A percentile compares a stretch with the other conserved stretches of the same genome.
These are phyloP conservation scores for Epizoanthus ramosus DNA, from an alignment of 92 coral and sea anemone species.

Conservation along the genomic window DNA sequence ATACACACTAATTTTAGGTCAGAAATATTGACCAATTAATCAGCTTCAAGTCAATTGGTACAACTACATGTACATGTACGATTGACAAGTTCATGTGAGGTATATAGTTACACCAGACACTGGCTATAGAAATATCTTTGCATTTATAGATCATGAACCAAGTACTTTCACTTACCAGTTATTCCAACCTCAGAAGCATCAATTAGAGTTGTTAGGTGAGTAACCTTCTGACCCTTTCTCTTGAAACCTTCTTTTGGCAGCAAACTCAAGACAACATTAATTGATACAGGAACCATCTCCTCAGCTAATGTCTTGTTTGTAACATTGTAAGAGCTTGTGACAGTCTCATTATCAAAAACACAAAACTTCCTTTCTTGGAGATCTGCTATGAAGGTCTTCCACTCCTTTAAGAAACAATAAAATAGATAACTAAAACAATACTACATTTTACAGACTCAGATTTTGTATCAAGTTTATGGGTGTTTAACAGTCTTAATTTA, in stretches of 20 bases:
- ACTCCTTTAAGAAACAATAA: conserved; percentile 19
- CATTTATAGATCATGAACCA: not conserved
- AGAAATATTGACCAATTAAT: too few species aligned
- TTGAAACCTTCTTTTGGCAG: not conserved
- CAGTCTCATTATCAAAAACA: conserved; percentile 27
- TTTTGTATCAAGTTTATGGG: too few species aligned
- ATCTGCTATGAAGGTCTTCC: conserved; percentile 8
- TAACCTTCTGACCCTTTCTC: not conserved
- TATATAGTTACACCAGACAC: too few species aligned
- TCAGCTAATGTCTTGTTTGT: not conserved
- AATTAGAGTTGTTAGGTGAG: conserved; percentile 26
- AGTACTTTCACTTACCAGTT: conserved; percentile 6
- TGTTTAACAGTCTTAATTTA: too few species aligned
- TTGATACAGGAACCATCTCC: conserved; percentile 14
- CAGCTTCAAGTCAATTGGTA: too few species aligned
- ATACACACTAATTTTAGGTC: too few species aligned
- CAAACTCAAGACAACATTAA: conserved; percentile 13
- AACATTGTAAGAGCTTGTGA: not conserved
- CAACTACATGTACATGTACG: too few species aligned
- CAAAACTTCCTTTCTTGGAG: conserved; percentile 29
- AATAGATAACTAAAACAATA: too few species aligned
- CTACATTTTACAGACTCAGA: too few species aligned
- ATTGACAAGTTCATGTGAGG: too few species aligned
- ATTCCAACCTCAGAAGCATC: conserved; percentile 24
- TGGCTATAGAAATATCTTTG: too few species aligned